A percentile compares a stretch with the other conserved stretches of the same genome.
Conservation (phyloP, 2,113 vertebrate genomes). For the Gobio gobio region DNA sequence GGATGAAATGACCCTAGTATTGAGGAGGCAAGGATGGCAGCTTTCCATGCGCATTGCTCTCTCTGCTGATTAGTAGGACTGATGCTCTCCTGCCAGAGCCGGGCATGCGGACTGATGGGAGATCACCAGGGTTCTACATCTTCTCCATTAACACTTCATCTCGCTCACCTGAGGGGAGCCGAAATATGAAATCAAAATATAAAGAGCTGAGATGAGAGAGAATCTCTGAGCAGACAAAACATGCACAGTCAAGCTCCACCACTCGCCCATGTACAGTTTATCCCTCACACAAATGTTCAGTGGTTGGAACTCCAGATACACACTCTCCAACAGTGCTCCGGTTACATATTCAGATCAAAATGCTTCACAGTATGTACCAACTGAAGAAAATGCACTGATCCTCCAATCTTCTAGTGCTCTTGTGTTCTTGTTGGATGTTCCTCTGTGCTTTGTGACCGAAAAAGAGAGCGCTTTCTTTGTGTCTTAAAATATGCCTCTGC, state of each 20-base stretch:
- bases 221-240: conserved; percentile 38
- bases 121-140: conserved; percentile 66
- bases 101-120: conserved; percentile 64
- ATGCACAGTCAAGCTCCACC: conserved; percentile 17
- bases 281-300: conserved; percentile 5
- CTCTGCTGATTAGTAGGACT: conserved; percentile 65
- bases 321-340: conserved; percentile 24
- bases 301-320: conserved; percentile 13
- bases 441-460: conserved; percentile 47
- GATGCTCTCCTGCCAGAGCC: conserved; percentile 51
- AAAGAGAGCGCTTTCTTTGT: conserved; percentile 49
- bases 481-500: conserved; percentile 58
- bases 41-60: conserved; percentile 63
- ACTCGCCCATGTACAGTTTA: conserved; percentile 11
- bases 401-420: conserved; percentile 29
- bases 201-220: conserved; percentile 40
- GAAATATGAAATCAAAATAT: conserved; percentile 59
- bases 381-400: conserved; percentile 38
- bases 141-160: conserved; percentile 64
- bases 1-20: conserved; percentile 69
- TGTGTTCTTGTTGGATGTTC: conserved; percentile 50
- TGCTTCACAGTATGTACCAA: conserved; percentile 40
- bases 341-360: conserved; percentile 52
- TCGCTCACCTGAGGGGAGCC: conserved; percentile 57
- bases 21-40: conserved; percentile 67